These are phyloP conservation scores for Saimiri boliviensis DNA, from an alignment of 2,113 vertebrate species.

Conservation along the genomic window DNA sequence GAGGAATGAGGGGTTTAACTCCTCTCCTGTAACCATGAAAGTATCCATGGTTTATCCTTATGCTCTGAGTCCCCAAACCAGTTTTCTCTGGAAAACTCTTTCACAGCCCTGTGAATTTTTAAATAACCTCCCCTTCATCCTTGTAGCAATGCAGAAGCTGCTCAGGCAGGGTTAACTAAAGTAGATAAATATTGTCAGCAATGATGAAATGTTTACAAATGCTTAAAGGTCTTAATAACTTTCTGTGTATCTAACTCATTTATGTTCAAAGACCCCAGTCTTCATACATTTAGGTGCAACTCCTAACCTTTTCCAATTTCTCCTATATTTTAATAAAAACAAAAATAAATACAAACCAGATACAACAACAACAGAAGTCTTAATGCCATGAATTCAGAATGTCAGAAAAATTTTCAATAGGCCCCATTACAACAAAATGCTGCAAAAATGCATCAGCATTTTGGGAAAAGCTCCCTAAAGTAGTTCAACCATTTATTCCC, in stretches of 20 bases:
- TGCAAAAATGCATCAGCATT: slow-evolving; percentile 14
- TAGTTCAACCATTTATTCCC: slow-evolving; percentile 44
- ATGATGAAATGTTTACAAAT: slow-evolving; percentile 40
- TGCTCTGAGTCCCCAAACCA: not conserved
- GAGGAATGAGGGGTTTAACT: not conserved
- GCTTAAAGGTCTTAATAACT: slow-evolving; percentile 41
- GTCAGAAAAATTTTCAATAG: slow-evolving; percentile 34
- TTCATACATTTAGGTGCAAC: slow-evolving; percentile 20
- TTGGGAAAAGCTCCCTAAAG: slow-evolving; percentile 25
- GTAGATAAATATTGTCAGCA: not conserved
- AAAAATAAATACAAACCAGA: not conserved
- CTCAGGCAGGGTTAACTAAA: not conserved
- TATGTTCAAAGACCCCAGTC: slow-evolving; percentile 18
- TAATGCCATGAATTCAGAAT: slow-evolving; percentile 53
- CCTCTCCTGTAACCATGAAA: not conserved
- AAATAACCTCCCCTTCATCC: not conserved
- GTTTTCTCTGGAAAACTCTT: not conserved
- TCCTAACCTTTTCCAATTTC: not conserved
- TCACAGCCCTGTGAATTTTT: not conserved
- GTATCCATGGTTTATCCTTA: slow-evolving; percentile 16
- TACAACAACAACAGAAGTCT: not conserved
- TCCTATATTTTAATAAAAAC: slow-evolving; percentile 23
- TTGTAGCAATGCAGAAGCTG: not conserved
- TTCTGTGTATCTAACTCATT: slow-evolving; percentile 40
- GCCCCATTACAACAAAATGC: not conserved